A percentile compares a stretch with the other conserved stretches of the same genome.
Evolutionary conservation across 2,888 invertebrate species (phyloP).

Genomic region (Lissocephala sabroskyi): DNA sequence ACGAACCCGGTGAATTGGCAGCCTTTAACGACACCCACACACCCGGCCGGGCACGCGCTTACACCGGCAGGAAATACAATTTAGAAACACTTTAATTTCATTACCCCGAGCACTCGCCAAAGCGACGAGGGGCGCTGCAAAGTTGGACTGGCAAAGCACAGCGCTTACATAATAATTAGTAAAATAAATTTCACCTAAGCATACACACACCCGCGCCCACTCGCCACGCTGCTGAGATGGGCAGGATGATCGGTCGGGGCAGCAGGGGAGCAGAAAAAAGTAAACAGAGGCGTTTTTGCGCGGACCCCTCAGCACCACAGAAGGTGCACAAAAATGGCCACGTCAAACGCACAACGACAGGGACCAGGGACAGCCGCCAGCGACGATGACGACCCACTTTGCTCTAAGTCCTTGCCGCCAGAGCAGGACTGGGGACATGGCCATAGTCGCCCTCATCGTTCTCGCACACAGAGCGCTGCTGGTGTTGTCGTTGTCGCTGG

Average conservation of each 20-base stretch:
- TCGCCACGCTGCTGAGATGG: too few relatives aligned
- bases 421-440: neutral
- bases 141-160: conserved; percentile 10
- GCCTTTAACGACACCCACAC: too few relatives aligned
- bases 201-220: conserved; percentile 30
- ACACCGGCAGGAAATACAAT: conserved; percentile 4
- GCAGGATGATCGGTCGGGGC: neutral
- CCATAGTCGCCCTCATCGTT: conserved; percentile 5
- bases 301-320: conserved; percentile 5
- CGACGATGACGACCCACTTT: too few relatives aligned
- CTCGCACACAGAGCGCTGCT: too few relatives aligned
- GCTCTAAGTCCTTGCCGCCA: conserved; percentile 25
- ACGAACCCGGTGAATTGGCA: too few relatives aligned
- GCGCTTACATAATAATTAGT: conserved; percentile 61
- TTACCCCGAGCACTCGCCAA: conserved; percentile 34
- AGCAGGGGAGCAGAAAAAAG: conserved; percentile 1
- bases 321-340: conserved; percentile 49
- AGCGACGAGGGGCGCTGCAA: neutral
- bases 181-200: conserved; percentile 59
- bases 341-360: conserved; percentile 53
- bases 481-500: conserved; percentile 21
- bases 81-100: conserved; percentile 47
- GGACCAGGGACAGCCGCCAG: too few relatives aligned
- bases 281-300: neutral
- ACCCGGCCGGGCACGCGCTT: too few relatives aligned